Percentiles rank a stretch among this genome's conserved stretches.
These are phyloP conservation scores for Loris lydekkerianus DNA, from an alignment of 2,797 vertebrate genomes.

Conservation along the genomic window DNA sequence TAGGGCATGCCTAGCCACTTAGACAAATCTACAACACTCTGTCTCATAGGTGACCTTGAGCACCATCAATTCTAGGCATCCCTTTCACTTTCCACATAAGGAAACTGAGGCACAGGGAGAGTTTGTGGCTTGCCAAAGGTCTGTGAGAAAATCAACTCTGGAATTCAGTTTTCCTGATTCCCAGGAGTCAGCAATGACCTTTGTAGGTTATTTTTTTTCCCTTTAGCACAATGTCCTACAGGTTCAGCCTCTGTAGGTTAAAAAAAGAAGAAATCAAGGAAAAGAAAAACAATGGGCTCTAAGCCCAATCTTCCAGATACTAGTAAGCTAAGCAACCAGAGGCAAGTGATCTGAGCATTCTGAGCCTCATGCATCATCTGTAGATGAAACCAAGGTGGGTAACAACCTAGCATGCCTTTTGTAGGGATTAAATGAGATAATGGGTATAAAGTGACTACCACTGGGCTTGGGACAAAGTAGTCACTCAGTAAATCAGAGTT, in stretches of 20 bases:
- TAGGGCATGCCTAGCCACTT: not conserved
- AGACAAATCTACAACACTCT: constrained; percentile 19
- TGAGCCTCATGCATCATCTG: not conserved
- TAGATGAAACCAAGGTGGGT: constrained; percentile 24
- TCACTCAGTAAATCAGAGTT: constrained; percentile 25
- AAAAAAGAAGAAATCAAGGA: not conserved
- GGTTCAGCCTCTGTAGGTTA: not conserved
- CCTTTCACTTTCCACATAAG: constrained; percentile 4
- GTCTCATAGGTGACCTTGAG: not conserved
- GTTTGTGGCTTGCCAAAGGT: constrained; percentile 51
- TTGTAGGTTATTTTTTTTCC: not conserved
- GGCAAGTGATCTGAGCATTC: constrained; percentile 21
- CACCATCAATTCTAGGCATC: not conserved
- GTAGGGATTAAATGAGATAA: constrained; percentile 22
- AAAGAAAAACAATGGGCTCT: not conserved
- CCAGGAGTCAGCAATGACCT: not conserved
- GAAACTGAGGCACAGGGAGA: constrained; percentile 50
- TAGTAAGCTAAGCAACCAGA: constrained; percentile 40
- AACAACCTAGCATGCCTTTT: constrained; percentile 24
- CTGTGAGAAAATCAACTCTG: constrained; percentile 36
- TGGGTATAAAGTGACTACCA: not conserved
- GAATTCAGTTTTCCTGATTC: constrained; percentile 55
- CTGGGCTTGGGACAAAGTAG: constrained; percentile 17
- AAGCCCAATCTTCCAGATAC: constrained; percentile 39
- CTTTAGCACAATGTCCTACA: no score